Conservation (phyloP, 2,888 invertebrate species). For the Argyra leucocephala region DNA sequence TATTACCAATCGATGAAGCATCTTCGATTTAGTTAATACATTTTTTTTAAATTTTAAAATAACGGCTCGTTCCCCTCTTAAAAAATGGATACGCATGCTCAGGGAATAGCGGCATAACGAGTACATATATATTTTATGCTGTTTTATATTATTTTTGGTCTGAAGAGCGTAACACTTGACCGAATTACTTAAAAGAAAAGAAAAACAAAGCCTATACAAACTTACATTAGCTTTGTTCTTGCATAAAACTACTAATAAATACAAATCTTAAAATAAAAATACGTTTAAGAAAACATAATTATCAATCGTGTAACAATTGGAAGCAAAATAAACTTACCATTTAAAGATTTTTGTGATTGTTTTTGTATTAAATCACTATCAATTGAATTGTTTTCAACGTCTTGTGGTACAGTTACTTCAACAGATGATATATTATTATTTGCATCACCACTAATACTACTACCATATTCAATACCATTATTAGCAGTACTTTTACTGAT, state of each 20-base stretch:
- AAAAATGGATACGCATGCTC: no score
- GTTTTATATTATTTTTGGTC: no score
- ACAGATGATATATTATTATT: slow-evolving; percentile 22
- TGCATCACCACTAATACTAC: not conserved
- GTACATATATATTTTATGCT: no score
- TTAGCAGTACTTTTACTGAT: slow-evolving; percentile 5
- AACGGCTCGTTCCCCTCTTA: no score
- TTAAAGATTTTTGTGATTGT: not conserved
- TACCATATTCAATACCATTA: not conserved
- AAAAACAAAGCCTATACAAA: not conserved
- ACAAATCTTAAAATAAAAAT: not conserved
- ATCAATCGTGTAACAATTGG: no score
- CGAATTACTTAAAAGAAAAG: no score
- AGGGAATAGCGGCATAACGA: no score
- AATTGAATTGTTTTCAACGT: slow-evolving; percentile 42
- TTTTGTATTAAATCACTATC: slow-evolving; percentile 26
- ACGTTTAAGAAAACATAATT: not conserved
- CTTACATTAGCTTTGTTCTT: not conserved
- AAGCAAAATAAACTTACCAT: not conserved
- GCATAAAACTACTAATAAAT: not conserved
- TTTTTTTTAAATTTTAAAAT: no score
- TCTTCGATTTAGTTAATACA: no score
- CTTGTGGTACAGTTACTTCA: slow-evolving; percentile 34
- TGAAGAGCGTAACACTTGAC: no score
- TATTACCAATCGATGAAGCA: no score